phyloP scores from a whole-genome alignment of 2,888 invertebrate genomes.

The Tortricodes alternella region DNA sequence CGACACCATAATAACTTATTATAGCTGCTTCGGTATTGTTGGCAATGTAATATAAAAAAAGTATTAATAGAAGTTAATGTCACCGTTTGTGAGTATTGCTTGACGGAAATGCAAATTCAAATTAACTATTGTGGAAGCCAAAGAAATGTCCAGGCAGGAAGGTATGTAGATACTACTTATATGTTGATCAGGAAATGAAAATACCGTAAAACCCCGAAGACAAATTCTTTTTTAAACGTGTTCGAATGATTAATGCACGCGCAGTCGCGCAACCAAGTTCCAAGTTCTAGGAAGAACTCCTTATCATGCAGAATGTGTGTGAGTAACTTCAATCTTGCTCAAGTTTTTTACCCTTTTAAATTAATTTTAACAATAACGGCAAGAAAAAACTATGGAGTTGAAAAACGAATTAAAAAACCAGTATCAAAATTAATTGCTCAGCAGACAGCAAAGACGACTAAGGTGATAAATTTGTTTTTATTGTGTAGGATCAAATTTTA shows the following conservation, averaged over 20 bases:
- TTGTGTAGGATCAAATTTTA: no score
- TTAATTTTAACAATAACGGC: conserved; percentile 2
- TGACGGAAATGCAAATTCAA: no score
- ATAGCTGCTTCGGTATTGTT: no score
- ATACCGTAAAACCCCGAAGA: conserved; percentile 12
- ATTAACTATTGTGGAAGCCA: no score
- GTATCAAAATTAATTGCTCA: conserved; percentile 15
- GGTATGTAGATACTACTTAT: no score
- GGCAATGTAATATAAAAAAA: no score
- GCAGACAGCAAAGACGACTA: not conserved
- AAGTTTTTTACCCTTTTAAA: conserved; percentile 18
- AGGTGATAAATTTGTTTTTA: no score
- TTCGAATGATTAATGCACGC: conserved; percentile 20
- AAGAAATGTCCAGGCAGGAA: no score
- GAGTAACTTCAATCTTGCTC: conserved; percentile 31
- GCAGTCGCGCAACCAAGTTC: not conserved
- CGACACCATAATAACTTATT: no score
- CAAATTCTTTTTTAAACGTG: conserved; percentile 9
- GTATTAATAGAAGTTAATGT: no score
- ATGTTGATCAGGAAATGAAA: conserved; percentile 9
- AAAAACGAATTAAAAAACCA: conserved; percentile 10
- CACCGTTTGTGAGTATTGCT: no score
- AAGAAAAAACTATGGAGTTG: conserved; percentile 2
- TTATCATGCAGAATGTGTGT: conserved; percentile 47
- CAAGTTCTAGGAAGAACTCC: conserved; percentile 50